Percentiles rank a stretch among this genome's conserved stretches.
Evolutionary conservation across 2,888 invertebrate species (phyloP).

Genomic region (Athripsodes cinereus): DNA sequence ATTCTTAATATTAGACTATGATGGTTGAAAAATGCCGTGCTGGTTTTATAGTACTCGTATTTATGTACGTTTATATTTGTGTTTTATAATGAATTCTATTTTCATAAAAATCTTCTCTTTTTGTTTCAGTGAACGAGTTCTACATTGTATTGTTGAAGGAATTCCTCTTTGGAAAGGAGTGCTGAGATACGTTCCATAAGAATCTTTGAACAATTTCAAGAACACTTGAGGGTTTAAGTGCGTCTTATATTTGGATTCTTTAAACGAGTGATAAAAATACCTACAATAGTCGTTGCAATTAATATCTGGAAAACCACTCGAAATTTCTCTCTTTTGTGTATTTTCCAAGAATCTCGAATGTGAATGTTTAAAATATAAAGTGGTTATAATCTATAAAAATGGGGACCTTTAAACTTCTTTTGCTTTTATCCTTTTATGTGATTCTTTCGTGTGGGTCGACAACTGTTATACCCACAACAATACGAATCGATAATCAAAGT

Average conservation of each 20-base stretch:
- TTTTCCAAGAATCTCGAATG: conserved; percentile 5
- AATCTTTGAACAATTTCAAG: not conserved
- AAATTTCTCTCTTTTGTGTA: not conserved
- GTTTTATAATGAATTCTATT: no score
- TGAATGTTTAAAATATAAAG: conserved; percentile 1
- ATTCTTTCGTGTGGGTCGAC: conserved; percentile 19
- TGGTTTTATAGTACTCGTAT: no score
- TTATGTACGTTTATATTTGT: no score
- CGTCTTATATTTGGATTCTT: no score
- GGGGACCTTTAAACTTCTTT: conserved; percentile 16
- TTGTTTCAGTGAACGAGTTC: no score
- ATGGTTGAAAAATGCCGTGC: no score
- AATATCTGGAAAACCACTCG: not conserved
- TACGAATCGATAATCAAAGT: conserved; percentile 1
- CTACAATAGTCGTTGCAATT: not conserved
- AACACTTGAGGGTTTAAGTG: not conserved
- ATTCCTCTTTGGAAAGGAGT: no score
- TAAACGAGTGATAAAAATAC: no score
- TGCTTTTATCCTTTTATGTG: conserved; percentile 14
- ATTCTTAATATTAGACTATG: no score
- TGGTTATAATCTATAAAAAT: conserved; percentile 10
- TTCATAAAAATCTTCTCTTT: no score
- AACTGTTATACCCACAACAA: conserved; percentile 11
- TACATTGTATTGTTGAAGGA: no score
- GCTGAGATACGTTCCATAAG: not conserved